A percentile compares a stretch with the other conserved stretches of the same genome.
Evolutionary conservation across 2,888 invertebrate genomes (phyloP).

Genomic region (Zelleria hepariella): DNA sequence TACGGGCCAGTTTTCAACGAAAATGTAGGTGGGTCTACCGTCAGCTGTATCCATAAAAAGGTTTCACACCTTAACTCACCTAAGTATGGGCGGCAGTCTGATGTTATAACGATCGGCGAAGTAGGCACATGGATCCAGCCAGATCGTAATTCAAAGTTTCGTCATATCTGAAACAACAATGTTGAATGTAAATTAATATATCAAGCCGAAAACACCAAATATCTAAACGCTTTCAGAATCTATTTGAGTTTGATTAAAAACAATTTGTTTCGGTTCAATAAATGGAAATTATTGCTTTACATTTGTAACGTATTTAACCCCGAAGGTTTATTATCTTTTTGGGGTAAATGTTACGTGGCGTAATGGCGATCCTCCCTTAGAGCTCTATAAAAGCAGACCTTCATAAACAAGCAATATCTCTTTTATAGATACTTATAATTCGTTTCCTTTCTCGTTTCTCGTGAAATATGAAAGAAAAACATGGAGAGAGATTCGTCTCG

Average conservation of each 20-base stretch:
- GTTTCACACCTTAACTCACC: conserved; percentile 43
- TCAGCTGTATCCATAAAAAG: too few species aligned
- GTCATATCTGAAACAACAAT: conserved; percentile 46
- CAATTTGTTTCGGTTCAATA: not conserved
- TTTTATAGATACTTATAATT: conserved; percentile 52
- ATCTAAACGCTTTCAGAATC: not conserved
- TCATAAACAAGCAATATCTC: conserved; percentile 61
- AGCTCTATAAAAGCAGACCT: conserved; percentile 52
- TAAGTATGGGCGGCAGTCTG: conserved; percentile 49
- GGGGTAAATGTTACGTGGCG: conserved; percentile 45
- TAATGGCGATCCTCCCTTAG: conserved; percentile 48
- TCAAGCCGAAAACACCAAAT: not conserved
- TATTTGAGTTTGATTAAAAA: not conserved
- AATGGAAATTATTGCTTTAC: conserved; percentile 6
- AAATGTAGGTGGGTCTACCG: too few species aligned
- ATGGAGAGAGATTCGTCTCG: conserved; percentile 14
- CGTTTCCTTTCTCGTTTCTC: conserved; percentile 39
- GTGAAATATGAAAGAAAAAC: conserved; percentile 28
- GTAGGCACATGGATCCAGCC: conserved; percentile 41
- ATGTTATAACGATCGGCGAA: conserved; percentile 52
- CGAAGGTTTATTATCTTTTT: conserved; percentile 43
- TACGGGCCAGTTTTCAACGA: too few species aligned
- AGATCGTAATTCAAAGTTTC: conserved; percentile 17
- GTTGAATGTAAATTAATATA: conserved; percentile 10
- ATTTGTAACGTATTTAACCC: conserved; percentile 14